Base-by-base conservation (phyloP, 2,113 vertebrate species). In the Lycaon pictus region DNA sequence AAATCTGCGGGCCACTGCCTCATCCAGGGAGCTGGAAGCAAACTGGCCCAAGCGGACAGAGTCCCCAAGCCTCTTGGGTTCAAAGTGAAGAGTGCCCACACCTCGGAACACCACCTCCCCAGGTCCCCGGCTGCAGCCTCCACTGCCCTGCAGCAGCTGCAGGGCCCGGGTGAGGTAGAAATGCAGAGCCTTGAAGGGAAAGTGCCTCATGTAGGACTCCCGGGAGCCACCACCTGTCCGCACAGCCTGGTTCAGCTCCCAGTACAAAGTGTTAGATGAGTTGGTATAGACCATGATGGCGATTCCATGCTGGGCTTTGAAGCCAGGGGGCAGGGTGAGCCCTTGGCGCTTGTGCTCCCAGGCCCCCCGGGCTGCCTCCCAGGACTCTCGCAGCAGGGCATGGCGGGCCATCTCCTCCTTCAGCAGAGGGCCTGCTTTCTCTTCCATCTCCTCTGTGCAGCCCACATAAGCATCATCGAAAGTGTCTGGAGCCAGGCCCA, bases 401-500 rank as follows among this genome's bases (percentile, higher is more conserved):
- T 98, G 97, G 63, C 0, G 29, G 20, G 89, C 96, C 95, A 96
- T 97, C 96, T 98, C 98, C 71, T 98, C 86, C 92, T 93, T 56
- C 9, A 97, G 81, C 93, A 98, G 90, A 37, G 67, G 0, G 20
- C 29, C 69, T 55, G 92, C 95, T 88, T 98, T 95, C 74, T 89
- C 72, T 72, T 98, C 98, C 98, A 98, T 98, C 43, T 97, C 89
- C 63, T 97, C 93, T 0, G 65, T 7, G 53, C 98, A 98, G 81
- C 98, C 98, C 69, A 97, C 90, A 11, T 98, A 98, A 79, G 98
- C 97, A 67, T 98, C 98, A 84, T 98, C 98, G 1, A 98, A 98
- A 35, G 98, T 95, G 25, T 98, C 86, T 76, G 96, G 95, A 81
- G 96, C 98, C 88, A 98, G 96, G 72, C 95, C 93, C 86, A 98